Base-by-base conservation (phyloP, 1,140 invertebrate genomes). In the Hirudo medicinalis region DNA sequence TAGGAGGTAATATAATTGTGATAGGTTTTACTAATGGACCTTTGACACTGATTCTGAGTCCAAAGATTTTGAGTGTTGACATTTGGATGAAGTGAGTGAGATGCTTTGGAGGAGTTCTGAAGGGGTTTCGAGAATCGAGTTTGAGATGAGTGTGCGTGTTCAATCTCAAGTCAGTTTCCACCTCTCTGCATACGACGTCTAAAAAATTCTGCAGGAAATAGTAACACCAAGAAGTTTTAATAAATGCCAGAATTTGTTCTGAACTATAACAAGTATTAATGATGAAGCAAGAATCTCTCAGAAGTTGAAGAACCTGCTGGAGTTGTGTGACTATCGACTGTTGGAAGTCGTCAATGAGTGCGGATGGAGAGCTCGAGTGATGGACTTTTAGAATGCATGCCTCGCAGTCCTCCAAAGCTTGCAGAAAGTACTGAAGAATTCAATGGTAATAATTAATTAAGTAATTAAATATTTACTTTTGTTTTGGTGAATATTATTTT, bases 71-170 rank as follows among this genome's bases (percentile, higher is more conserved):
- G 49, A 83, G 78, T 63, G 85, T 84, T 74, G 85, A 79, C 11
- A 86, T 76, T 68, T 83, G 82, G 2, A 88, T 79, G 53, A 88
- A 79, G 55, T 83, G 77, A 66, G 83, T 84, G 43, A 85, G 57
- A 22, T 63, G 57, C 57, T 32, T 54, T 9, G 54, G 22, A 25
- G 67, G 40, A 1, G 32, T 82, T 75, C 85, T 85, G 76, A 91
- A 90, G 0, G 90, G 89, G 82, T 90, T 90, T 6, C 86, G 81
- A 13, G 88, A 87, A 80, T 91, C 88, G 2, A 92, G 80, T 76
- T 94, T 89, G 36, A 97, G 85, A 82, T 96, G 92, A 2, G 90
- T 87, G 82, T 97, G 91, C 27, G 91, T 92, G 73, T 91, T 89
- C 13, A 97, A 82, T 55, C 94, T 86, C 53, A 97, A 83, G 80